Evolutionary conservation across 1,140 invertebrate species (phyloP).

Genomic region (Epicauta chinensis): DNA sequence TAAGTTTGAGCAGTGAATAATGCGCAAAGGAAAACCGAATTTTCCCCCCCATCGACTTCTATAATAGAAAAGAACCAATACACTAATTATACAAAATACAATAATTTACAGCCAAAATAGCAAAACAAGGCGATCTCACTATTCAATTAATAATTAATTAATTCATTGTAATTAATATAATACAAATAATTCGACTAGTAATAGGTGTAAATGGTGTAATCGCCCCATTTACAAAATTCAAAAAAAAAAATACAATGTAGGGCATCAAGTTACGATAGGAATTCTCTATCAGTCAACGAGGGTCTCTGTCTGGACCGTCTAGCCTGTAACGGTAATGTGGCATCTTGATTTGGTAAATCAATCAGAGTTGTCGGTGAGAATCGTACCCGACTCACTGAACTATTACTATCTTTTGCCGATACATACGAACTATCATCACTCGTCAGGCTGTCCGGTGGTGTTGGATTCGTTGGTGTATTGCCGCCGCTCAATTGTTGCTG

Average conservation of each 20-base stretch:
- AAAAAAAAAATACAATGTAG: too few relatives aligned
- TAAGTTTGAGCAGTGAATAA: too few relatives aligned
- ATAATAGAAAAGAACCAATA: too few relatives aligned
- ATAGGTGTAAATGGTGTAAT: background rate
- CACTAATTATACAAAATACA: background rate
- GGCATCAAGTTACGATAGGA: conserved; percentile 49
- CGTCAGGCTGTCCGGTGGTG: conserved; percentile 74
- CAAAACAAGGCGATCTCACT: conserved; percentile 6
- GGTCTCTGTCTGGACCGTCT: conserved; percentile 46
- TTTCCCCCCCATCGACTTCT: too few relatives aligned
- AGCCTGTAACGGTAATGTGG: conserved; percentile 55
- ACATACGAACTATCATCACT: conserved; percentile 80
- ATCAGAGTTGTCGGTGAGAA: conserved; percentile 68
- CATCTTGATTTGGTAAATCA: conserved; percentile 49
- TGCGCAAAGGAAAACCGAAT: too few relatives aligned
- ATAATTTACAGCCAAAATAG: conserved; percentile 16
- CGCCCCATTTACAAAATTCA: too few relatives aligned
- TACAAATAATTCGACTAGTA: conserved; percentile 13
- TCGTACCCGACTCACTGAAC: conserved; percentile 61
- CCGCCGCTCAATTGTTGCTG: conserved; percentile 54
- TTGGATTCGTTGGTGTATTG: conserved; percentile 76
- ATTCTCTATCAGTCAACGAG: conserved; percentile 50
- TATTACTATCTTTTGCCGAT: conserved; percentile 66
- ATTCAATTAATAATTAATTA: conserved; percentile 8
- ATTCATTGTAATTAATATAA: conserved; percentile 8